A percentile compares a stretch with the other conserved stretches of the same genome.
Evolutionary conservation across 2,797 vertebrate species (phyloP).

Genomic region (Malurus splendens): DNA sequence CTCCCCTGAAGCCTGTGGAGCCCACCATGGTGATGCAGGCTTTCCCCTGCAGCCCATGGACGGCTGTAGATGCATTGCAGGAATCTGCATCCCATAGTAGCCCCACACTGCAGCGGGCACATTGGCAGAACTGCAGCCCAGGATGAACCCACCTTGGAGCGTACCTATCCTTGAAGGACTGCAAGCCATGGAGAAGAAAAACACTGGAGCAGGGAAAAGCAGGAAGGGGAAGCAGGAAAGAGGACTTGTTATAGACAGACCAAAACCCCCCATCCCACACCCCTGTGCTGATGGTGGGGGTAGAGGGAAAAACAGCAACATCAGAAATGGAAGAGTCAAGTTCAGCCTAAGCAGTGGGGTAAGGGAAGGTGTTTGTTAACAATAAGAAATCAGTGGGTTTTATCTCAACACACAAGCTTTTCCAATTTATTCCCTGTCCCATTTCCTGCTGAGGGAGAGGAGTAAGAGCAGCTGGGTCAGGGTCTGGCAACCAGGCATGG

Average conservation of each 20-base stretch:
- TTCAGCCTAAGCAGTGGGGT: not conserved
- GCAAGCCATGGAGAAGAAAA: not conserved
- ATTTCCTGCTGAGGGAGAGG: not conserved
- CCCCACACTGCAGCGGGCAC: no score
- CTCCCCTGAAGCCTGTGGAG: not conserved
- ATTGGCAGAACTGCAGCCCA: not conserved
- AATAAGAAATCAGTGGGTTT: not conserved
- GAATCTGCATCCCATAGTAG: not conserved
- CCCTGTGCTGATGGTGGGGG: not conserved
- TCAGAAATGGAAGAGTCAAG: not conserved
- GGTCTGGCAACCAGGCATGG: not conserved
- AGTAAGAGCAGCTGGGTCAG: rapidly evolving
- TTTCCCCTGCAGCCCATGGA: not conserved
- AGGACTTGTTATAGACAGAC: not conserved
- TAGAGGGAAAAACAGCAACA: rapidly evolving
- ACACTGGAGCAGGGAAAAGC: not conserved
- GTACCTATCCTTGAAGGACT: not conserved
- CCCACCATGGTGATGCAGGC: not conserved
- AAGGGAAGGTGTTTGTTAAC: not conserved
- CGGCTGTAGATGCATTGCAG: not conserved
- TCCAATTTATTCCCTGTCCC: not conserved
- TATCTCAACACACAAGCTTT: not conserved
- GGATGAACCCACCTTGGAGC: not conserved
- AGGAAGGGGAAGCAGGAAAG: not conserved
- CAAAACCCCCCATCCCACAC: not conserved